These are phyloP conservation scores for Anastrepha ludens DNA, from an alignment of 1,140 invertebrate genomes.

Conservation along the genomic window DNA sequence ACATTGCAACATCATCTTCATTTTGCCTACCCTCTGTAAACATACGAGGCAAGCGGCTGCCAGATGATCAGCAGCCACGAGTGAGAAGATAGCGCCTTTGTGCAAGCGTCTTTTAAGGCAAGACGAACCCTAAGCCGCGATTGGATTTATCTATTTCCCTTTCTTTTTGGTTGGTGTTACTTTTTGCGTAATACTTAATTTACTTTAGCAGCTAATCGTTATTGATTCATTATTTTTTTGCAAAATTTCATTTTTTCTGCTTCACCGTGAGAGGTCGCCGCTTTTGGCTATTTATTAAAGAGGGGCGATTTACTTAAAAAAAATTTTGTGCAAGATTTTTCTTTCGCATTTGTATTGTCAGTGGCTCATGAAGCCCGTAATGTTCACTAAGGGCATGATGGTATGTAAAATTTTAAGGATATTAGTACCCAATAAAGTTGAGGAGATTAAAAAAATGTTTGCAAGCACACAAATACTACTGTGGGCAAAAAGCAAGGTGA, in stretches of 20 bases:
- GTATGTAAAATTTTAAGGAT: too few relatives aligned
- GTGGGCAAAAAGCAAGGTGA: too few relatives aligned
- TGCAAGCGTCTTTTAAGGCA: background rate
- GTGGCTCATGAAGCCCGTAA: too few relatives aligned
- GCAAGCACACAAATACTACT: too few relatives aligned
- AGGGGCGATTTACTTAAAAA: too few relatives aligned
- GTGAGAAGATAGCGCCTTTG: background rate
- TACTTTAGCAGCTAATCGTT: slow-evolving; percentile 9
- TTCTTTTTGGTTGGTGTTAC: background rate
- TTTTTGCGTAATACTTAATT: slow-evolving; percentile 17
- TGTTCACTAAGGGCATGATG: too few relatives aligned
- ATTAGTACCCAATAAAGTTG: too few relatives aligned
- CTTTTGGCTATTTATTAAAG: too few relatives aligned
- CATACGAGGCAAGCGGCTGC: background rate
- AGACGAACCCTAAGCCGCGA: background rate
- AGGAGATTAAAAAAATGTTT: too few relatives aligned
- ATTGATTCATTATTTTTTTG: background rate
- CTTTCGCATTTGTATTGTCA: too few relatives aligned
- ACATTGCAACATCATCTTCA: slow-evolving; percentile 18
- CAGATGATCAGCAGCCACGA: too few relatives aligned
- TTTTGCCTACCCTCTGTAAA: background rate
- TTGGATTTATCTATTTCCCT: background rate
- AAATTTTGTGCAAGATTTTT: too few relatives aligned
- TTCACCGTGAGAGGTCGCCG: background rate
- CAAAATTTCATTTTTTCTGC: background rate